Conservation (phyloP, 1,140 invertebrate genomes). For the Arctopsyche grandis region DNA sequence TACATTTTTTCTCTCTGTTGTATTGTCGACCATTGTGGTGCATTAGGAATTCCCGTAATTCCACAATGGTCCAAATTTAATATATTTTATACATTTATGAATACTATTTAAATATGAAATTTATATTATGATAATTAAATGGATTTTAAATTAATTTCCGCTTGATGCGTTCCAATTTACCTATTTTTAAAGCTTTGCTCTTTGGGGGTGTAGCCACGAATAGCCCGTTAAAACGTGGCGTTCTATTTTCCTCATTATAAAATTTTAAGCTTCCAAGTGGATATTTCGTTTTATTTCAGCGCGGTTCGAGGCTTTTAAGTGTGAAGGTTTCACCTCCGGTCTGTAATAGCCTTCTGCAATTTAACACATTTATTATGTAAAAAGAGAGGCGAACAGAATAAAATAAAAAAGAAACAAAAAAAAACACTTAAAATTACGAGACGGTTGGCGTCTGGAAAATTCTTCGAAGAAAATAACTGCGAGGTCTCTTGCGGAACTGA, state of each 20-base stretch:
- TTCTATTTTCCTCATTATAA: slow-evolving; percentile 18
- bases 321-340: slow-evolving; percentile 28
- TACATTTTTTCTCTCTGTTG: too few species aligned
- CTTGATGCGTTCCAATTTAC: neutral
- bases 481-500: neutral
- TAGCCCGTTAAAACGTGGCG: slow-evolving; percentile 5
- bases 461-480: slow-evolving; percentile 1
- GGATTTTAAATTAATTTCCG: too few species aligned
- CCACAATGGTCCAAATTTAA: too few species aligned
- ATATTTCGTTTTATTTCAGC: slow-evolving; percentile 25
- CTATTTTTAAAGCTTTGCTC: neutral
- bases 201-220: neutral
- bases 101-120: too few species aligned
- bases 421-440: slow-evolving; percentile 28
- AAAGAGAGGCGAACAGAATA: neutral
- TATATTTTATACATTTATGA: too few species aligned
- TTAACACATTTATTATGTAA: slow-evolving; percentile 26
- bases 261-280: slow-evolving; percentile 17
- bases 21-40: too few species aligned
- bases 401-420: neutral
- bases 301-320: slow-evolving; percentile 23
- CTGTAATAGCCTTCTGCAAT: slow-evolving; percentile 29
- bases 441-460: neutral
- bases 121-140: too few species aligned
- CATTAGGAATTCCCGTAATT: too few species aligned